Percentiles rank a stretch among this genome's conserved stretches.
These are phyloP conservation scores for Operophtera brumata DNA, from an alignment of 2,888 invertebrate genomes.

Conservation along the genomic window DNA sequence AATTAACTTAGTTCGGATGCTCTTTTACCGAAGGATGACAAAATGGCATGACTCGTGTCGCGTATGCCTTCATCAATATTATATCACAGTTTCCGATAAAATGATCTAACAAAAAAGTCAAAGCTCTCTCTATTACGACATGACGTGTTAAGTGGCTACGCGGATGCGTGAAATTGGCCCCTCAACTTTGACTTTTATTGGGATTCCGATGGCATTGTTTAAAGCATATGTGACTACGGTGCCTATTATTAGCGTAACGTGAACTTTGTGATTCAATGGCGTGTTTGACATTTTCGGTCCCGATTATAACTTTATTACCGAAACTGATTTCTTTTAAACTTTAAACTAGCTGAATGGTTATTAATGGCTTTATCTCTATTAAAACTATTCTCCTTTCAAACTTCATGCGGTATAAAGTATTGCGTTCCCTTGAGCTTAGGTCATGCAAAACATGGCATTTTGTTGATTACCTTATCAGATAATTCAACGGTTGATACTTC, in stretches of 20 bases:
- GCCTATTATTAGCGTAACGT: slow-evolving; percentile 5
- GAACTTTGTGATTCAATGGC: slow-evolving; percentile 16
- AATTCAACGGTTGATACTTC: too few species aligned
- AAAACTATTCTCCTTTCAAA: not conserved
- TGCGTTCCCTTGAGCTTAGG: not conserved
- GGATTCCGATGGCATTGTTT: slow-evolving; percentile 10
- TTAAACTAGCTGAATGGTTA: too few species aligned
- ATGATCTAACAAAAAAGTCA: slow-evolving; percentile 27
- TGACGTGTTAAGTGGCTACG: slow-evolving; percentile 40
- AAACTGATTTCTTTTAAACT: not conserved
- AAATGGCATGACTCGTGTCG: slow-evolving; percentile 3
- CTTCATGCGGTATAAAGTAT: not conserved
- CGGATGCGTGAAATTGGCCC: slow-evolving; percentile 29
- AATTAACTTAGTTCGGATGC: too few species aligned
- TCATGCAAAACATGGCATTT: too few species aligned
- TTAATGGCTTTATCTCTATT: too few species aligned
- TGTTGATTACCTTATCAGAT: too few species aligned
- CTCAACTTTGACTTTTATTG: slow-evolving; percentile 27
- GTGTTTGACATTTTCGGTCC: slow-evolving; percentile 21
- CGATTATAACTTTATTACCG: slow-evolving; percentile 16
- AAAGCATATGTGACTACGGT: not conserved
- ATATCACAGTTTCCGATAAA: slow-evolving; percentile 28
- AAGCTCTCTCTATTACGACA: slow-evolving; percentile 54
- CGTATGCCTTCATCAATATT: slow-evolving; percentile 12
- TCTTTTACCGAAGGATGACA: too few species aligned